These are phyloP conservation scores for Atta texana DNA, from an alignment of 1,140 invertebrate species.

Conservation along the genomic window DNA sequence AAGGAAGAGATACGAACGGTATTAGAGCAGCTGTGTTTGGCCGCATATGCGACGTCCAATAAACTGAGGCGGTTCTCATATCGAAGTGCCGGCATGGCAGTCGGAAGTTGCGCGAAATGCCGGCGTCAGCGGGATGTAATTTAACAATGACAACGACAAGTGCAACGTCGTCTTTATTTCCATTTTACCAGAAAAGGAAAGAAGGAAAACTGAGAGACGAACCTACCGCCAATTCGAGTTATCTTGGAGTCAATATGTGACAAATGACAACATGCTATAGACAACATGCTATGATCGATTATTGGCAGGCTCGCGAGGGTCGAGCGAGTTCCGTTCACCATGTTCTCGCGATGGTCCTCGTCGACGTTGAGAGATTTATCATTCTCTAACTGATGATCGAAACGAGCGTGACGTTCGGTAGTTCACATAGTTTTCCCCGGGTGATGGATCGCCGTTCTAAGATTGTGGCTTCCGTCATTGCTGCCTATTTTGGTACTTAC, in stretches of 20 bases:
- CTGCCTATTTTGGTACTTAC: slow-evolving; percentile 22
- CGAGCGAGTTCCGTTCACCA: slow-evolving; percentile 21
- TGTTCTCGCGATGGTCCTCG: slow-evolving; percentile 32
- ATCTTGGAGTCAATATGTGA: slow-evolving; percentile 40
- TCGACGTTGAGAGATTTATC: slow-evolving; percentile 42
- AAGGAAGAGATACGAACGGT: background rate
- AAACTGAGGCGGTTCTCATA: slow-evolving; percentile 65
- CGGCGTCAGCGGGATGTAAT: slow-evolving; percentile 34
- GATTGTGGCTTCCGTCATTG: slow-evolving; percentile 47
- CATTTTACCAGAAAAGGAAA: background rate
- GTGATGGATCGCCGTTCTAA: slow-evolving; percentile 38
- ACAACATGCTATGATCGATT: slow-evolving; percentile 33
- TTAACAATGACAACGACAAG: slow-evolving; percentile 49
- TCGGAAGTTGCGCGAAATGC: slow-evolving; percentile 58
- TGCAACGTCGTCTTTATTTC: slow-evolving; percentile 21
- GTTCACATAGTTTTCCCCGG: slow-evolving; percentile 38
- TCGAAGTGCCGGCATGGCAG: slow-evolving; percentile 38
- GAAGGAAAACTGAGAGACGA: background rate
- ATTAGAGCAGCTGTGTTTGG: slow-evolving; percentile 69
- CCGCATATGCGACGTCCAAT: slow-evolving; percentile 70
- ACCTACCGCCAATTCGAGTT: slow-evolving; percentile 27
- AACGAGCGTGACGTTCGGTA: slow-evolving; percentile 43
- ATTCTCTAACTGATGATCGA: slow-evolving; percentile 46
- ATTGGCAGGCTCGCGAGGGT: slow-evolving; percentile 7
- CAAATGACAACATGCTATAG: slow-evolving; percentile 11